phyloP scores from a whole-genome alignment of 1,140 invertebrate species.

The Brachionus manjavacas region DNA sequence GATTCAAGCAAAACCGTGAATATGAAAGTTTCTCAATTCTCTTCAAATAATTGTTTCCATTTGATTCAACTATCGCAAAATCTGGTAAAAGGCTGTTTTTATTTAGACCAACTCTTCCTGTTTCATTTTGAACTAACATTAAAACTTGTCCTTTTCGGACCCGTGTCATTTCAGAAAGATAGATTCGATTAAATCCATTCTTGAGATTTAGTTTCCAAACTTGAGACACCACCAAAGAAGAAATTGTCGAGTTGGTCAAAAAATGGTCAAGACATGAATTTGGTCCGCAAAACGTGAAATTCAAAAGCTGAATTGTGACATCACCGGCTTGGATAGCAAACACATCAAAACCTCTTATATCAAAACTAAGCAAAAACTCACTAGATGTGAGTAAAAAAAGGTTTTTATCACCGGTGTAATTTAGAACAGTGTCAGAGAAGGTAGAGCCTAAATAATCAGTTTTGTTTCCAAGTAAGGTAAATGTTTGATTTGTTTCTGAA shows the following conservation, averaged over 20 bases:
- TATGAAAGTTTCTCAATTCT: background rate
- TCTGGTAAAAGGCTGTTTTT: background rate
- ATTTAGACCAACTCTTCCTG: background rate
- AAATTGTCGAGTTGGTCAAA: background rate
- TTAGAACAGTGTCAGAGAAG: background rate
- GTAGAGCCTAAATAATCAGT: background rate
- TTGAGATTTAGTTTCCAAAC: background rate
- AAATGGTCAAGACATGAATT: background rate
- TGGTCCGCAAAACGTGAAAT: background rate
- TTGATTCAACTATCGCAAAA: background rate
- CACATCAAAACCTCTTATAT: background rate
- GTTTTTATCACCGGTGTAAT: background rate
- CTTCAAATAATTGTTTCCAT: background rate
- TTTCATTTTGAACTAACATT: background rate
- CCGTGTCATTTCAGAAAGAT: background rate
- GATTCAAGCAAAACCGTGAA: background rate
- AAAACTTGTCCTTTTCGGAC: background rate
- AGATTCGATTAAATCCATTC: background rate
- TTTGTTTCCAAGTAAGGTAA: background rate
- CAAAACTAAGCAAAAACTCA: background rate
- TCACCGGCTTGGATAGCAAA: background rate
- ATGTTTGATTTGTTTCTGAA: background rate
- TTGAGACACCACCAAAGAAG: background rate
- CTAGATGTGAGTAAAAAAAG: background rate
- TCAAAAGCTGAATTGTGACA: background rate